A percentile compares a stretch with the other conserved stretches of the same genome.
phyloP scores from a whole-genome alignment of 2,113 vertebrate species.

The Clarias batrachus region DNA sequence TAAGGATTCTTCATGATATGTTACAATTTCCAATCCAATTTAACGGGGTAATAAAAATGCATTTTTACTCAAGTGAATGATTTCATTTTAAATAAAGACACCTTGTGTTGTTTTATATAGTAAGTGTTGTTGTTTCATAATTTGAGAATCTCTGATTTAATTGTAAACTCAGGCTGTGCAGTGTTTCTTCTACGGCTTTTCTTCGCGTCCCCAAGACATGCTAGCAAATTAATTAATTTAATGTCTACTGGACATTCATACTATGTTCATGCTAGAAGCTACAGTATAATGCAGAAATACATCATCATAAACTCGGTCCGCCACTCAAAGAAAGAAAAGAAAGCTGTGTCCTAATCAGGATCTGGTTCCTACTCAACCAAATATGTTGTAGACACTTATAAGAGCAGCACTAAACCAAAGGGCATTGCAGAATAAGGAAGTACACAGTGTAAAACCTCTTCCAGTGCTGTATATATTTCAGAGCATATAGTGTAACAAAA shows the following conservation, averaged over 20 bases:
- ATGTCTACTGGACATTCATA: neutral
- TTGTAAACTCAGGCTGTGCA: neutral
- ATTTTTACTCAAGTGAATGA: neutral
- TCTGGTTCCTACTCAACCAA: neutral
- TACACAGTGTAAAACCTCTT: neutral
- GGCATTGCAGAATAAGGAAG: constrained; percentile 27
- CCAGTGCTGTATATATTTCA: neutral
- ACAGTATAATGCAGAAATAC: neutral
- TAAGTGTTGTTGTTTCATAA: neutral
- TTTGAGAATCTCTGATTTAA: neutral
- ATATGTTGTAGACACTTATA: neutral
- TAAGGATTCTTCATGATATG: neutral
- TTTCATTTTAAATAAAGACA: neutral
- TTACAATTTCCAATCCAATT: neutral
- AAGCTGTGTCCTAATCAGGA: neutral
- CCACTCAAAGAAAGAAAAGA: neutral
- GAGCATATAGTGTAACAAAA: neutral
- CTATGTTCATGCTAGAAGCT: too few species aligned
- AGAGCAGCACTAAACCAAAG: constrained; percentile 34
- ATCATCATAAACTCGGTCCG: neutral
- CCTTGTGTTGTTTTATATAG: neutral
- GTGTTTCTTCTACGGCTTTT: neutral
- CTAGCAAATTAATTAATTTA: neutral
- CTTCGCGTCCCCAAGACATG: neutral
- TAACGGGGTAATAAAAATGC: neutral